A percentile compares a stretch with the other conserved stretches of the same genome.
Evolutionary conservation across 2,888 invertebrate species (phyloP).

Genomic region (Cenopis cana): DNA sequence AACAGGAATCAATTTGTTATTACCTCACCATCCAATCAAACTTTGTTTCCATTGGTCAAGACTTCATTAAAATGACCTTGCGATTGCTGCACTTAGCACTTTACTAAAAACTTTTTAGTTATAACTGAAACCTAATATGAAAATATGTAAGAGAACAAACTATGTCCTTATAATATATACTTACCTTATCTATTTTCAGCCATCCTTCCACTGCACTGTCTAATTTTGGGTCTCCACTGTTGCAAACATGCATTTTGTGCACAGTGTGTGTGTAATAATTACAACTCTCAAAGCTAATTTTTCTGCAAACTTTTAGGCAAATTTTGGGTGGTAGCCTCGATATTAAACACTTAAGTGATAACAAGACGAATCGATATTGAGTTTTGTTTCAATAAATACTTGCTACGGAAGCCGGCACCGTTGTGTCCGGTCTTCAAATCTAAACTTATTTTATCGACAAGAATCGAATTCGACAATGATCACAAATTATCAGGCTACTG

Average conservation of each 20-base stretch:
- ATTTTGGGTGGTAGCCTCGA: not conserved
- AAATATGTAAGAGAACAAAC: not conserved
- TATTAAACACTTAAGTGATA: not conserved
- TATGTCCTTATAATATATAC: no score
- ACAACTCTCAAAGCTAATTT: not conserved
- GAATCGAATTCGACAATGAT: slow-evolving; percentile 33
- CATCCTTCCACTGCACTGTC: slow-evolving; percentile 89
- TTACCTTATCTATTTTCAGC: slow-evolving; percentile 90
- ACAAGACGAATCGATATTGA: not conserved
- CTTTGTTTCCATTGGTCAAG: slow-evolving; percentile 5
- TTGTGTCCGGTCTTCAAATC: slow-evolving; percentile 33
- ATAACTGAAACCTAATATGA: not conserved
- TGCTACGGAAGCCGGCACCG: slow-evolving; percentile 25
- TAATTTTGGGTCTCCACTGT: slow-evolving; percentile 83
- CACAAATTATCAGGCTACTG: not conserved
- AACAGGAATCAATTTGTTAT: slow-evolving; percentile 23
- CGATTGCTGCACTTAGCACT: slow-evolving; percentile 12
- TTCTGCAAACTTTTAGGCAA: not conserved
- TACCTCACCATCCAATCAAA: slow-evolving; percentile 25
- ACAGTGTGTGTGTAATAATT: slow-evolving; percentile 21
- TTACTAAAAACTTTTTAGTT: slow-evolving; percentile 6
- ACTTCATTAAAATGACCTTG: slow-evolving; percentile 42
- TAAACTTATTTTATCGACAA: slow-evolving; percentile 37
- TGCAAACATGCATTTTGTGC: slow-evolving; percentile 59
- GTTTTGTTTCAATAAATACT: slow-evolving; percentile 4